These are phyloP conservation scores for Branchipolynoe longqiensis DNA, from an alignment of 2,888 invertebrate genomes.

Conservation along the genomic window DNA sequence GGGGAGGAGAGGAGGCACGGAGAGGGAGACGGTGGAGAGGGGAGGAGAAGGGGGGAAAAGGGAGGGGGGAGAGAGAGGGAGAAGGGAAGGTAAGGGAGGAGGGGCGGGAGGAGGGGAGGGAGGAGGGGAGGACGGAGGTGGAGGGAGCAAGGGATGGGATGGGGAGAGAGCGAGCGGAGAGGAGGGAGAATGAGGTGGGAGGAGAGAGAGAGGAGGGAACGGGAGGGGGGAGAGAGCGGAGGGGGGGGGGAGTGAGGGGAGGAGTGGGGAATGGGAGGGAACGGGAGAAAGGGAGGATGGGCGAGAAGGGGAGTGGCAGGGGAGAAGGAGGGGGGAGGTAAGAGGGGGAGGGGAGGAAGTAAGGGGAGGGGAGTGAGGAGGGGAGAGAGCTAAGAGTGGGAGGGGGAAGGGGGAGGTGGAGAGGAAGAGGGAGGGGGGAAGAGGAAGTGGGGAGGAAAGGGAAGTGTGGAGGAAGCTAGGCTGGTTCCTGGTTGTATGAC, in stretches of 20 bases:
- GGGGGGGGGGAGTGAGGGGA: background rate
- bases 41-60: background rate
- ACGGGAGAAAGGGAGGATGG: background rate
- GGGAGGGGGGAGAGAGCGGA: background rate
- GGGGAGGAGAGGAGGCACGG: constrained; percentile 49
- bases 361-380: too few species aligned
- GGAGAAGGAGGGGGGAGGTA: too few species aligned
- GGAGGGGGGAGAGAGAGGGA: background rate
- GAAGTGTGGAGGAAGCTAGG: too few species aligned
- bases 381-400: too few species aligned
- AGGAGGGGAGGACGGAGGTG: constrained; percentile 6
- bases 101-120: background rate
- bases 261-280: background rate
- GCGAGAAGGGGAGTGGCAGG: too few species aligned
- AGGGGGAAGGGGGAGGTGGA: too few species aligned
- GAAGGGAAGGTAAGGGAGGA: background rate
- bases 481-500: too few species aligned
- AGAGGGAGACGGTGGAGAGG: constrained; percentile 5
- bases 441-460: too few species aligned
- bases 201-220: background rate
- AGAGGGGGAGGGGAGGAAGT: too few species aligned
- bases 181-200: background rate
- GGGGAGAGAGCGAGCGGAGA: constrained; percentile 10
- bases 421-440: too few species aligned
- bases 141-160: constrained; percentile 6